Conservation (phyloP, 2,113 vertebrate species). For the Melanerpes aurifrons region DNA sequence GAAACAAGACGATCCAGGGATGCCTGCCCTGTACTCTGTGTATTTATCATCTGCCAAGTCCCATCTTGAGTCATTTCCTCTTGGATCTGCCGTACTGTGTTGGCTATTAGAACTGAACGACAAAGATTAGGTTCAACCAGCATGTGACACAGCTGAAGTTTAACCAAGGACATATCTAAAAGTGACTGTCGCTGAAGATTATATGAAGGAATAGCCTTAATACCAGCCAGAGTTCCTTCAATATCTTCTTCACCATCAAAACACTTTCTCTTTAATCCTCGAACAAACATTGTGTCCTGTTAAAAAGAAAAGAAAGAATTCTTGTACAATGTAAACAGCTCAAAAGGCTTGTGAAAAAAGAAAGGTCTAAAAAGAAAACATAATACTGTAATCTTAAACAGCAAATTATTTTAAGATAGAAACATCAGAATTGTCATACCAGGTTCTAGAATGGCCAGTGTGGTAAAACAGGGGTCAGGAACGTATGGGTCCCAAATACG, state of each 20-base stretch:
- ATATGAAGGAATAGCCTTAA: constrained; percentile 81
- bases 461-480: constrained; percentile 51
- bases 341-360: neutral
- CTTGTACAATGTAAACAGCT: neutral
- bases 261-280: constrained; percentile 92
- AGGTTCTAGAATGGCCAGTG: constrained; percentile 35
- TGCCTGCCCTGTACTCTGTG: constrained; percentile 78
- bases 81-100: constrained; percentile 97
- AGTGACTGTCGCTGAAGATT: constrained; percentile 94
- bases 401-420: constrained; percentile 9
- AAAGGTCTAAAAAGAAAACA: neutral
- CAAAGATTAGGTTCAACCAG: constrained; percentile 96
- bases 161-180: constrained; percentile 97
- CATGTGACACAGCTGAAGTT: constrained; percentile 99
- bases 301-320: neutral
- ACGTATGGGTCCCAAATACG: constrained; percentile 15
- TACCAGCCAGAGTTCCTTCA: constrained; percentile 73
- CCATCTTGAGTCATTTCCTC: constrained; percentile 97
- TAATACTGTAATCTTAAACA: neutral
- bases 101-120: constrained; percentile 96
- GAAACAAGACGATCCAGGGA: constrained; percentile 90
- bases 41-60: constrained; percentile 86
- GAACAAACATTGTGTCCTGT: constrained; percentile 89
- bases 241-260: constrained; percentile 81
- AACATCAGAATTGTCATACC: constrained; percentile 60